phyloP scores from a whole-genome alignment of 2,113 vertebrate species.

The Cryptomyrus ogoouensis region DNA sequence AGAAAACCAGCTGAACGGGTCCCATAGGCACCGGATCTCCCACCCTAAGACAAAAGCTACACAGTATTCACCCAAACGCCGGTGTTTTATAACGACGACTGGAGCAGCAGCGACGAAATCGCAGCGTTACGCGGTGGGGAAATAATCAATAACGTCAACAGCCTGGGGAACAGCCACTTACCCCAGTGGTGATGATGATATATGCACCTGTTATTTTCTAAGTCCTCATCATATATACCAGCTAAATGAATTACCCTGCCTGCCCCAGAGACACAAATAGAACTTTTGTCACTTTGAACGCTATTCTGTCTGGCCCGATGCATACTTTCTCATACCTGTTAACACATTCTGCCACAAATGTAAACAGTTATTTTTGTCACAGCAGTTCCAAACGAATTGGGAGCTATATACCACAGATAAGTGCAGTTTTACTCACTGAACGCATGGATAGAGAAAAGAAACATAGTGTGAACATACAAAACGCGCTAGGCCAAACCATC shows the following conservation, averaged over 20 bases:
- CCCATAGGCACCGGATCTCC: not conserved
- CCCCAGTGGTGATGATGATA: not conserved
- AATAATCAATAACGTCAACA: not conserved
- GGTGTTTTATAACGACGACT: not conserved
- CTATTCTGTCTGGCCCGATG: not conserved
- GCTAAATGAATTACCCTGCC: not conserved
- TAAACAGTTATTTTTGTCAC: not conserved
- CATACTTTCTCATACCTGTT: not conserved
- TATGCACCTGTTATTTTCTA: not conserved
- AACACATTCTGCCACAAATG: not conserved
- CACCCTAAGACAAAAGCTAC: not conserved
- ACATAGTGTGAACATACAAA: not conserved
- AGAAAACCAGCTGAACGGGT: not conserved
- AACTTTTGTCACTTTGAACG: not conserved
- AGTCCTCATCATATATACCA: conserved; percentile 4
- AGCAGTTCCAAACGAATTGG: not conserved
- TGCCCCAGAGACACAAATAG: not conserved
- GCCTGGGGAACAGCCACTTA: not conserved
- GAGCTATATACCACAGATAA: not conserved
- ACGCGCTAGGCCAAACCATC: not conserved
- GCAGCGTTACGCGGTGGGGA: not conserved
- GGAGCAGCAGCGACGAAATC: not conserved
- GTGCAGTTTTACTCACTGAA: not conserved
- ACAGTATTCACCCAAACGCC: not conserved
- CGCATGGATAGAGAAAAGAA: not conserved